Conservation (phyloP, 1,140 invertebrate genomes). For the Colletes latitarsis region DNA sequence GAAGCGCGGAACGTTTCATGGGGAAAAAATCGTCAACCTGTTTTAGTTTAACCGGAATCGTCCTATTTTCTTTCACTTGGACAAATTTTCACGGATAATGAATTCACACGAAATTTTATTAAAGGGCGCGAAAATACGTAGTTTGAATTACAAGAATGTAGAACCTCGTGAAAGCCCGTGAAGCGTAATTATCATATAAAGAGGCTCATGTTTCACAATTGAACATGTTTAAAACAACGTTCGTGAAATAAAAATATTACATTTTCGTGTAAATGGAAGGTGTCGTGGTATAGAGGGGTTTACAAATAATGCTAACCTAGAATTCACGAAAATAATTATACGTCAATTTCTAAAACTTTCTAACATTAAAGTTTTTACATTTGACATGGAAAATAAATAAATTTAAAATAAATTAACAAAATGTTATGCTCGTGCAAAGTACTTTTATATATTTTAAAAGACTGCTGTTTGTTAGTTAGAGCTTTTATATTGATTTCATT, state of each 20-base stretch:
- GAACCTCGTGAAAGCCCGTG: not conserved
- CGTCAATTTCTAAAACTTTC: too few relatives aligned
- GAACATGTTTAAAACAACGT: not conserved
- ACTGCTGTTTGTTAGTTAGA: too few relatives aligned
- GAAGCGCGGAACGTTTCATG: not conserved
- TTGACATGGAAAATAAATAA: too few relatives aligned
- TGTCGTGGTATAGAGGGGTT: too few relatives aligned
- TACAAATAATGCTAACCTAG: too few relatives aligned
- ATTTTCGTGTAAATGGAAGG: not conserved
- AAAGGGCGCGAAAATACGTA: not conserved
- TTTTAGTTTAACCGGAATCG: not conserved
- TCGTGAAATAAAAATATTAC: not conserved
- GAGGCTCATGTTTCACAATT: not conserved
- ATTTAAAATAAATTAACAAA: too few relatives aligned
- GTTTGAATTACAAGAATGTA: not conserved
- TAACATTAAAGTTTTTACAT: too few relatives aligned
- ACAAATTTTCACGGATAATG: not conserved
- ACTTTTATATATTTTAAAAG: too few relatives aligned
- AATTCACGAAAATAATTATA: too few relatives aligned
- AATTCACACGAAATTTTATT: not conserved
- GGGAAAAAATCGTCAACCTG: conserved; percentile 12
- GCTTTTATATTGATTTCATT: too few relatives aligned
- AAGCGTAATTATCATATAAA: not conserved
- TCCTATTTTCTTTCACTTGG: not conserved
- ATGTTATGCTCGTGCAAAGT: too few relatives aligned